Base-by-base conservation (phyloP, 2,888 invertebrate species). In the Phania funesta region DNA sequence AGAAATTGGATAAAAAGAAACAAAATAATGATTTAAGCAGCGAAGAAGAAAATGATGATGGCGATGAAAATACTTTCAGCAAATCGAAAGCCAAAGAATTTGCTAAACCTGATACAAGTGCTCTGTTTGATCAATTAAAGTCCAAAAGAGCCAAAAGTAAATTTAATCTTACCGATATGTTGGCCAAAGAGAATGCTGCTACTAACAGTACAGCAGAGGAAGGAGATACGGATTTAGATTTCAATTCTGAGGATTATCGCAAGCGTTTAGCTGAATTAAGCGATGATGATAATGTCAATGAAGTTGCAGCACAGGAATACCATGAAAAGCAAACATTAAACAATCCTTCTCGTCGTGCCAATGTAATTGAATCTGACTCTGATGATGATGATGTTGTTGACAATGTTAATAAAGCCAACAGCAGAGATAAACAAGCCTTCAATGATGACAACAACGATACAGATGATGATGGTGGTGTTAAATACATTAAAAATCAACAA, bases 321-420 rank as follows among this genome's bases (percentile, higher is more conserved):
- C 85, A 86, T 83, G 86, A 87, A 83, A 86, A 62, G 16, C 41
- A 73, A 73, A 76, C 83, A 32, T 50, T 79, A 84, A 86, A 76
- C 83, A 87, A 86, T 79, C 88, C 87, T 84, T 86, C 86, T 86
- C 89, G 89, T 85, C 89, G 89, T 84, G 85, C 85, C 85, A 89
- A 89, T 87, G 86, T 90, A 87, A 90, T 91, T 87, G 90, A 90
- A 86, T 90, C 90, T 68, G 90, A 90, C 86, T 89, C 88, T 83
- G 90, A 90, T 84, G 87, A 85, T 8, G 84, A 85, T 44, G 84
- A 74, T 41, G 71, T 26, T 73, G 71, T 79, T 79, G 65, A 79
- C 71, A 65, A 52, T 76, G 67, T 80, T 73, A 83, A 80, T 77
- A 65, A 64, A 68, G 77, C 20, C 76, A 74, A 70, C 58, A 73